Base-by-base conservation (phyloP, 37 sponge, comb jelly and placozoan species). In the Diacarnus erythraeanus region DNA sequence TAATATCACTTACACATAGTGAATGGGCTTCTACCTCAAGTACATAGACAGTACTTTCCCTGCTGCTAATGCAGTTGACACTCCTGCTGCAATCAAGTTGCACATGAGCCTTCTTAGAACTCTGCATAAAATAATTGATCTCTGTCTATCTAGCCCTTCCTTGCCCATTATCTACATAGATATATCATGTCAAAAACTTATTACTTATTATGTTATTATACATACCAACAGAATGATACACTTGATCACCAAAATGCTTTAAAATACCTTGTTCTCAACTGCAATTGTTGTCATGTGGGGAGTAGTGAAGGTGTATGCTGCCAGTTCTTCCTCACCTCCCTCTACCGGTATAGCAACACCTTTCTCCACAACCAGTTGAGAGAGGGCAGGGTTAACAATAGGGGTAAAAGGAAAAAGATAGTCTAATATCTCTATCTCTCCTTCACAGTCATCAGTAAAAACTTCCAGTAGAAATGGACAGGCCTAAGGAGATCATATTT, bases 391-490 rank as follows among this genome's bases (percentile, higher is more conserved):
- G 33, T 84, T 37, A 18, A 90, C 42, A 27, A 56, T 0, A 30
- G 78, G 69, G 15, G 64, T 8, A 57, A 64, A 64, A 5, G 77
- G 71, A 38, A 75, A 63, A 23, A 84, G 61, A n/a, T n/a, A n/a
- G 23, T 80, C 86, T 15, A 84, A 61, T 9, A 84, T 84, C 72
- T 84, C 86, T 1, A 92, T 58, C 51, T 92, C 92, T 37, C 79
- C 64, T 42, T 92, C 85, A 80, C 89, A 88, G 23, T 75, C 66
- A 22, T 92, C 84, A 27, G 84, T 77, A 69, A 37, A 83, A n/a
- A 92, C 76, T 0, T 74, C 81, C 26, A 92, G 58, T 23, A 38
- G 35, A 61, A 92, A 92, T 10, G 88, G 88, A 78, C 92, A 92
- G 34, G 85, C 89, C 92, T 92, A 64, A 34, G 17, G 18, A 20